Conservation (phyloP, 2,113 vertebrate genomes). For the Hyperopisus bebe region DNA sequence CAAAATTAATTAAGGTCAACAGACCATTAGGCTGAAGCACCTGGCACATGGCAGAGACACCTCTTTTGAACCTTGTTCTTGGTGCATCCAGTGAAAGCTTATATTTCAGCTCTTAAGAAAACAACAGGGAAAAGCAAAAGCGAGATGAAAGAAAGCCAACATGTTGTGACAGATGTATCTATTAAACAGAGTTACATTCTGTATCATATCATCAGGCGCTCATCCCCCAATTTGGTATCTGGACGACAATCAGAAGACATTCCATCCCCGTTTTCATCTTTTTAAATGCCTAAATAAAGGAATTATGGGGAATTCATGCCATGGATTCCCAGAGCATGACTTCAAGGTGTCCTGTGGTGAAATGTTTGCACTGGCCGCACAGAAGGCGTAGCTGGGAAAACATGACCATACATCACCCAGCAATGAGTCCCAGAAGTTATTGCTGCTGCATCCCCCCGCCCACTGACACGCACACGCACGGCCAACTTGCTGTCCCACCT, state of each 20-base stretch:
- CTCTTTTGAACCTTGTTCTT: not conserved
- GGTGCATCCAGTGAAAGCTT: not conserved
- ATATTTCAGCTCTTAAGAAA: not conserved
- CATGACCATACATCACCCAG: slow-evolving; percentile 70
- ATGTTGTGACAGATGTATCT: slow-evolving; percentile 12
- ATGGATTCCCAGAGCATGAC: slow-evolving; percentile 49
- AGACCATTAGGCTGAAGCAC: not conserved
- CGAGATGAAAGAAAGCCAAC: not conserved
- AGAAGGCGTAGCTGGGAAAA: slow-evolving; percentile 59
- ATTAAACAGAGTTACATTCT: not conserved
- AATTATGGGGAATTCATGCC: slow-evolving; percentile 39
- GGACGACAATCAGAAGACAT: slow-evolving; percentile 20
- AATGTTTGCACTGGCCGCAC: slow-evolving; percentile 69
- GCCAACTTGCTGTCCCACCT: slow-evolving; percentile 27
- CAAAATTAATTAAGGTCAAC: not conserved
- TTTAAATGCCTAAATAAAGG: slow-evolving; percentile 36
- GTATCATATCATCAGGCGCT: not conserved
- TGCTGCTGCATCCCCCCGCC: slow-evolving; percentile 27
- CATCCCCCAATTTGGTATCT: not conserved
- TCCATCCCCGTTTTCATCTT: slow-evolving; percentile 28
- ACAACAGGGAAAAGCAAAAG: not conserved
- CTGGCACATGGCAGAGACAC: not conserved
- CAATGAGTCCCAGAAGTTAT: slow-evolving; percentile 46
- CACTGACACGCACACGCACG: not conserved
- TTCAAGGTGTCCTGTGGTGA: slow-evolving; percentile 43